Percentiles rank a stretch among this genome's conserved stretches.
phyloP scores from a whole-genome alignment of 2,797 vertebrate genomes.

The Danio aesculapii region DNA sequence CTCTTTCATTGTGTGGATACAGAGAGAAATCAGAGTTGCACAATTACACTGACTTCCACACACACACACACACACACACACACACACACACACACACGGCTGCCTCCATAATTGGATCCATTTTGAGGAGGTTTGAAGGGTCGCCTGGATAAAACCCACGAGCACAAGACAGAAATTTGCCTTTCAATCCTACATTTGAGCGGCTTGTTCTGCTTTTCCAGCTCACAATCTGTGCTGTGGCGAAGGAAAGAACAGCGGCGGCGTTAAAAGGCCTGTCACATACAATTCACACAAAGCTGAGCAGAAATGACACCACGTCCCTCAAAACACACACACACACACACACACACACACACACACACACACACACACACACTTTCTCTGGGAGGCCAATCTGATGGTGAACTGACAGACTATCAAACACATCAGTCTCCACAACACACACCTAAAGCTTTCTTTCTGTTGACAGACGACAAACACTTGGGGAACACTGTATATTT shows the following conservation, averaged over 20 bases:
- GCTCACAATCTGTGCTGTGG: conserved; percentile 19
- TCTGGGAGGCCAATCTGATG: conserved; percentile 15
- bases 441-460: too few relatives aligned
- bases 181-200: conserved; percentile 44
- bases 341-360: too few relatives aligned
- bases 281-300: conserved; percentile 62
- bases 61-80: conserved; percentile 66
- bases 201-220: conserved; percentile 1
- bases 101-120: conserved; percentile 75
- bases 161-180: conserved; percentile 63
- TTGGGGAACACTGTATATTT: too few relatives aligned
- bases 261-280: conserved; percentile 71
- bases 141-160: conserved; percentile 67
- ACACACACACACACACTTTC: too few relatives aligned
- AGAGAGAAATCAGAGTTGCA: conserved; percentile 77
- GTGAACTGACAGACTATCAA: conserved; percentile 36
- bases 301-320: conserved; percentile 65
- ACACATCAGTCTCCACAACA: conserved; percentile 5
- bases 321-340: conserved; percentile 50
- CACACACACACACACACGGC: conserved; percentile 59
- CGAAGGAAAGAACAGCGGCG: conserved; percentile 61
- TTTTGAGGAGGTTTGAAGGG: conserved; percentile 74
- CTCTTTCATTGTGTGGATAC: conserved; percentile 70
- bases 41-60: conserved; percentile 78
- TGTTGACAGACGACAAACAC: too few relatives aligned